A percentile compares a stretch with the other conserved stretches of the same genome.
Evolutionary conservation across 2,888 invertebrate species (phyloP).

Genomic region (Lasius fuliginosus): DNA sequence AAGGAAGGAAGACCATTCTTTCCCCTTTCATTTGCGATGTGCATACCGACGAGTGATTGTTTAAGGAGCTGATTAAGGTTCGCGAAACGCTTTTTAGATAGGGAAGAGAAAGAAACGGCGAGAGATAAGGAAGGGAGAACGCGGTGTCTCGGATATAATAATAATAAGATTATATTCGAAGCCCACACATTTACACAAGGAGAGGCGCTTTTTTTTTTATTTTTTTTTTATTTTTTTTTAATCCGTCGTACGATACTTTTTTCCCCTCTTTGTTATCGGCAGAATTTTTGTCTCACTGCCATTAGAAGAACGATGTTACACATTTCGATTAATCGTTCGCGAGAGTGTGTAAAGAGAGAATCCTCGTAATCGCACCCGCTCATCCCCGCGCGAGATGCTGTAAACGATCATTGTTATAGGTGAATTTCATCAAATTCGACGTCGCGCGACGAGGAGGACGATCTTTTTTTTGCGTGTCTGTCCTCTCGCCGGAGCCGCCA

Average conservation of each 20-base stretch:
- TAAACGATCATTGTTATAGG: conserved; percentile 46
- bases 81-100: background rate
- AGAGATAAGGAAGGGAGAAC: background rate
- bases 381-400: conserved; percentile 19
- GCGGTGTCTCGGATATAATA: background rate
- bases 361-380: conserved; percentile 11
- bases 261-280: conserved; percentile 56
- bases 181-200: no score
- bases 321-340: conserved; percentile 52
- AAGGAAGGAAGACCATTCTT: background rate
- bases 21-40: background rate
- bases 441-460: conserved; percentile 35
- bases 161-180: conserved; percentile 11
- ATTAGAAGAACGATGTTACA: conserved; percentile 73
- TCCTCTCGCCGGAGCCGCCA: background rate
- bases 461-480: conserved; percentile 63
- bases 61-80: background rate
- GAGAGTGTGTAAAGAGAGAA: conserved; percentile 15
- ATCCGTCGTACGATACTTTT: conserved; percentile 6
- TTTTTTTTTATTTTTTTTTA: background rate
- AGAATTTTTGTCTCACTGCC: conserved; percentile 79
- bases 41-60: background rate
- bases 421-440: conserved; percentile 47
- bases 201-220: background rate
- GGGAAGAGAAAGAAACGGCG: background rate